Base-by-base conservation (phyloP, 2,888 invertebrate species). In the Cecidostiba fungosa region DNA sequence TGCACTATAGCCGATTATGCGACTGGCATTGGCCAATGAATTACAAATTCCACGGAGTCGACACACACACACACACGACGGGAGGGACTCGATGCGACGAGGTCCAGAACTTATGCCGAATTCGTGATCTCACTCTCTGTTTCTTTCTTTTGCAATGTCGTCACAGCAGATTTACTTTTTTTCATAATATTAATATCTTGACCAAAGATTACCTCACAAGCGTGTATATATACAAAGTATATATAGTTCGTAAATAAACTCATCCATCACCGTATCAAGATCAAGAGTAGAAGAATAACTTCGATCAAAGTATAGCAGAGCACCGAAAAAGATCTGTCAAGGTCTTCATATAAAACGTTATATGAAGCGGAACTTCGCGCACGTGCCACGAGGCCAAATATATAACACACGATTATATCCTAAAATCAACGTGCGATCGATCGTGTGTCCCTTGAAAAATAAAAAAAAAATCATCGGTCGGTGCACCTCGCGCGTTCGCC, bases 21-120 rank as follows among this genome's bases (percentile, higher is more conserved):
- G 50, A 43, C 26, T 50, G 81, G 29, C 82, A 86, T 81, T 86
- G 86, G 77, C 77, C 36, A 54, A 32, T 50, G 69, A 84, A 73
- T 80, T 76, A 77, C 36, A 54, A 82, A 82, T 85, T 85, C 70
- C 8, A 47, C 10, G 73, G 29, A 54, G 59, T 43, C 39, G 29
- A 50, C 16, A 6, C 32, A 32, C 32, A 4, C 32, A 3, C 6
- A 6, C 23, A 47, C 6, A 3, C 32, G 32, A 0, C 19, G 62
- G n/a, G 29, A 54, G 62, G n/a, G 29, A 54, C 32, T 32, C 29
- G 69, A 69, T 69, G 69, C 32, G 32, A 32, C 69, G 14, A 39
- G 50, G 16, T 36, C 80, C 36, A 16, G 14, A 72, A 73, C 62
- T 74, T 39, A 74, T 69, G 66, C 77, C 74, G 29, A 74, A 84